Base-by-base conservation (phyloP, 2,797 vertebrate genomes). In the Nannoperca obscura region DNA sequence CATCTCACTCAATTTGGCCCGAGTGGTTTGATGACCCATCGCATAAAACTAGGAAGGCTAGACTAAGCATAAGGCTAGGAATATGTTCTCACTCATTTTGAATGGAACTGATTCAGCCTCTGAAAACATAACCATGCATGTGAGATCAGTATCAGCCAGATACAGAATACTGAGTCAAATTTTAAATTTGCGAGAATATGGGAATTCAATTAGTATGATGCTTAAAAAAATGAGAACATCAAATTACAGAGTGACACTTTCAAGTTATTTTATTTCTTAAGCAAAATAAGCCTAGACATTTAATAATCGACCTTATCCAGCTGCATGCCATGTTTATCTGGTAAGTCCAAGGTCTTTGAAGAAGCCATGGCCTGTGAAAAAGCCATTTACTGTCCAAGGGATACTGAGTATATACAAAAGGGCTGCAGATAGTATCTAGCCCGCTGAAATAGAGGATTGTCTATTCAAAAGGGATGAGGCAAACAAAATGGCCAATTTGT, bases 401-500 rank as follows among this genome's bases (percentile, higher is more conserved):
- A 80, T 84, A 78, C 67, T 12, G 72, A 86, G 60, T 75, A 42
- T 66, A 83, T 75, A 87, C 75, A 89, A 89, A 83, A 63, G 17
- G 62, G 53, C 34, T 32, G 67, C 46, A 88, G 92, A 92, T 91
- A 90, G 68, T 53, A 90, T 90, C 81, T 24, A 74, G 60, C 54
- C 52, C 0, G 40, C 76, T 74, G 71, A 79, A 87, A 90, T n/a
- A 78, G 65, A 90, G 86, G 84, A 89, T 50, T 82, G 86, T 87
- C 82, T 68, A 84, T 90, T 86, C 63, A 80, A 89, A 86, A 86
- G 24, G 70, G 54, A 86, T 42, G 79, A 83, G 64, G 74, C 88
- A 91, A 90, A 92, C 78, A 87, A 92, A 93, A 86, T 82, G 85
- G 76, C 38, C 81, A 87, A 92, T 92, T 93, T 92, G 86, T 74